Conservation (phyloP, 2,797 vertebrate species). For the Bovichtus diacanthus region DNA sequence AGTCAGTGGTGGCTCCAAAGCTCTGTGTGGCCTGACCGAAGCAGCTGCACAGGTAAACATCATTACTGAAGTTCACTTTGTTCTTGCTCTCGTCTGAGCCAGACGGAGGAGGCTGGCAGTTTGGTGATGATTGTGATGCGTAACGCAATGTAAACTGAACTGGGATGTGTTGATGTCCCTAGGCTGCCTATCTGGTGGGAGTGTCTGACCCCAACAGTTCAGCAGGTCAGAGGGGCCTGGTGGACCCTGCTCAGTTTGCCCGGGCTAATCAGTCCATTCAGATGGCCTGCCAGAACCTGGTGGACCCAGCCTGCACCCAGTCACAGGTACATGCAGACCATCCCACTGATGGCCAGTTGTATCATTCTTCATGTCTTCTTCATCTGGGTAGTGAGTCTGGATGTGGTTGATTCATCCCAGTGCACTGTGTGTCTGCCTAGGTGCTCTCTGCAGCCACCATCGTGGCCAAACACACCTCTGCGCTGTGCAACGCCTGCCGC, state of each 20-base stretch:
- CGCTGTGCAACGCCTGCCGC: slow-evolving; percentile 96
- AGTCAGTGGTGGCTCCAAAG: slow-evolving; percentile 93
- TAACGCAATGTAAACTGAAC: not conserved
- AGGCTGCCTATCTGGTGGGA: slow-evolving; percentile 95
- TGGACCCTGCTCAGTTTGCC: slow-evolving; percentile 97
- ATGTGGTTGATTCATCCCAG: not conserved
- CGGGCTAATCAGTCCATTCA: slow-evolving; percentile 98
- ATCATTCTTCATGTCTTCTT: not conserved
- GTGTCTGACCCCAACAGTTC: slow-evolving; percentile 96
- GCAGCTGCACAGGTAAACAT: slow-evolving; percentile 92
- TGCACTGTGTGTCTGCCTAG: slow-evolving; percentile 69
- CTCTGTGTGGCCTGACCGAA: slow-evolving; percentile 95
- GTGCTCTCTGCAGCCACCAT: slow-evolving; percentile 98
- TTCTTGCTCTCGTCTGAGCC: not conserved
- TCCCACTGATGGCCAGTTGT: not conserved
- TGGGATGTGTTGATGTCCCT: slow-evolving; percentile 11
- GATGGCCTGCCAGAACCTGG: slow-evolving; percentile 98
- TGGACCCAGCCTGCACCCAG: slow-evolving; percentile 96
- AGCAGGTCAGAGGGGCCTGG: slow-evolving; percentile 95
- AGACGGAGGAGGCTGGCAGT: too few relatives aligned
- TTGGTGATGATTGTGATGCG: too few relatives aligned
- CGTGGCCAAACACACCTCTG: slow-evolving; percentile 97
- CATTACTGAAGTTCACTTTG: not conserved
- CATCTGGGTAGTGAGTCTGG: not conserved
- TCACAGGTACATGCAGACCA: slow-evolving; percentile 87